Conservation (phyloP, 23 tunicate genomes). For the Pegea sp. region DNA sequence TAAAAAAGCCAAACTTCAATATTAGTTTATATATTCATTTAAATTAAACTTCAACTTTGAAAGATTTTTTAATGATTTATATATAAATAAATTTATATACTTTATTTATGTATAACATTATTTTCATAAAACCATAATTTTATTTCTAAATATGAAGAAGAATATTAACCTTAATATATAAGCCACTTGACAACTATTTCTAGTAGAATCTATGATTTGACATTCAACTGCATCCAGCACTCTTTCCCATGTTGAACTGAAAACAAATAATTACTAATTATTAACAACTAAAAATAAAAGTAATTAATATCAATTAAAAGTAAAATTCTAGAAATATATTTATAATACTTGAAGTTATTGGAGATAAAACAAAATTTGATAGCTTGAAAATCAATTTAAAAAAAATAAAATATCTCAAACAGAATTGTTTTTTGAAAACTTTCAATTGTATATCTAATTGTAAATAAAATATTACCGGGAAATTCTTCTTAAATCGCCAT, state of each 20-base stretch:
- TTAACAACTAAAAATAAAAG: too few relatives aligned
- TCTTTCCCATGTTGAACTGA: conserved; percentile 36
- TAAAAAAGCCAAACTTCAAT: too few relatives aligned
- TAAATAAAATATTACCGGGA: too few relatives aligned
- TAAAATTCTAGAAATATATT: not conserved
- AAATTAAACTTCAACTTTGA: too few relatives aligned
- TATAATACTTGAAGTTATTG: not conserved
- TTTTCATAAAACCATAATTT: not conserved
- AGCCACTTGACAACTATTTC: conserved; percentile 39
- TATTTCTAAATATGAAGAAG: not conserved
- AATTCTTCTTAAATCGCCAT: conserved; percentile 42
- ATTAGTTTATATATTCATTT: too few relatives aligned
- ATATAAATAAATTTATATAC: too few relatives aligned
- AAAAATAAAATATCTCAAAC: not conserved
- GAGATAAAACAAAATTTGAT: not conserved
- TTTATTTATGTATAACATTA: not conserved
- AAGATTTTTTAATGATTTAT: too few relatives aligned
- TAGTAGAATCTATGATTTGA: conserved; percentile 41
- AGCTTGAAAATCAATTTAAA: not conserved
- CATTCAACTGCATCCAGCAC: conserved; percentile 42
- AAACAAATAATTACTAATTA: not conserved
- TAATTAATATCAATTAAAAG: too few relatives aligned
- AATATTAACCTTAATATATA: conserved; percentile 51
- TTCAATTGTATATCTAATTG: too few relatives aligned
- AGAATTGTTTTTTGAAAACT: too few relatives aligned